Conservation (phyloP, 2,797 vertebrate genomes). For the Myotis vivesi region DNA sequence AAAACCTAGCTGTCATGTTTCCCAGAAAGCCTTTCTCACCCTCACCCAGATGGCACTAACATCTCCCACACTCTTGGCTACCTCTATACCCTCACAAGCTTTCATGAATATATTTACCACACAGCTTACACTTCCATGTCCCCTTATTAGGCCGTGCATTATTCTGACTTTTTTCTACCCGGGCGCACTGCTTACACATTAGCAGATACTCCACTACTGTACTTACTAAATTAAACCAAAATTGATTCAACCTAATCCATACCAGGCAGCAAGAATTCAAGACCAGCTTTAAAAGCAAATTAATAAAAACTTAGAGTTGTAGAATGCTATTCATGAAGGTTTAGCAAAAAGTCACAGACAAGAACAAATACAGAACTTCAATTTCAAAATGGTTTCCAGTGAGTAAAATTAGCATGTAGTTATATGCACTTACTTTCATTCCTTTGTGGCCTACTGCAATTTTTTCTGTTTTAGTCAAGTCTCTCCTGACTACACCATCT, state of each 20-base stretch:
- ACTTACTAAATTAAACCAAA: constrained; percentile 30
- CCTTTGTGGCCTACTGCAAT: not conserved
- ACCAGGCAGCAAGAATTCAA: constrained; percentile 14
- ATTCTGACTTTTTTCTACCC: not conserved
- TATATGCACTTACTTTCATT: constrained; percentile 8
- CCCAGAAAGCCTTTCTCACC: constrained; percentile 29
- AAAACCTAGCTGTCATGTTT: constrained; percentile 11
- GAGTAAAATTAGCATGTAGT: constrained; percentile 27
- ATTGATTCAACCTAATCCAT: constrained; percentile 10
- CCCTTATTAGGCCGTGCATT: not conserved
- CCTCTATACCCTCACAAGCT: not conserved
- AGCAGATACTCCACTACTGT: not conserved
- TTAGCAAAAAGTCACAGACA: constrained; percentile 36
- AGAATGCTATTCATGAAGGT: not conserved
- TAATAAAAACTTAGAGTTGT: not conserved
- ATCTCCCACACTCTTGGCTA: not conserved
- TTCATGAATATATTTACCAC: not conserved
- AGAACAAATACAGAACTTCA: not conserved
- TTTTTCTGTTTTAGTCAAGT: not conserved
- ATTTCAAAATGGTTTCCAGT: not conserved
- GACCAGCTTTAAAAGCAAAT: not conserved
- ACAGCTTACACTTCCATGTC: not conserved
- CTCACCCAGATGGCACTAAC: not conserved
- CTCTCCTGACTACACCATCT: not conserved
- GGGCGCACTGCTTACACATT: not conserved